Percentiles rank a stretch among this genome's conserved stretches.
These are phyloP conservation scores for Anolis sagrei DNA, from an alignment of 2,113 vertebrate species.

Conservation along the genomic window DNA sequence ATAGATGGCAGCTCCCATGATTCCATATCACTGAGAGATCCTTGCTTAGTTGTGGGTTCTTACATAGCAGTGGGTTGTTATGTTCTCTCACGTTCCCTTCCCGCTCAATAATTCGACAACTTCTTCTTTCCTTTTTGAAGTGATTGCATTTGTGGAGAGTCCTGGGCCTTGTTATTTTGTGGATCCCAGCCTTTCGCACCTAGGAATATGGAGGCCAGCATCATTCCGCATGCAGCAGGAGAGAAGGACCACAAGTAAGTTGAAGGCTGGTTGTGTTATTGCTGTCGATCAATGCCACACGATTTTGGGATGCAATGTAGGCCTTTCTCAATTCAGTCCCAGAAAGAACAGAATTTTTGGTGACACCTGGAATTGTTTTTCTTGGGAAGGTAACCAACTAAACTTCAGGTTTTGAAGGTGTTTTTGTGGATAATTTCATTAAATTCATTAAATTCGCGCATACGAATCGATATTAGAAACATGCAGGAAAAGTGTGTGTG, in stretches of 20 bases:
- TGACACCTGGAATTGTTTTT: neutral
- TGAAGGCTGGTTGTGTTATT: neutral
- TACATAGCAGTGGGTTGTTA: no score
- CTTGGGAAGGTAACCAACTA: neutral
- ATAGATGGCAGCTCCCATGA: no score
- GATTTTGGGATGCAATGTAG: neutral
- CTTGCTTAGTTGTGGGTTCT: no score
- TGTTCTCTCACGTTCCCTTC: no score
- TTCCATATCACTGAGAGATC: no score
- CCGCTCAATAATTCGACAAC: no score
- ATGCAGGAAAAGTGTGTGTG: no score
- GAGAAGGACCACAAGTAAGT: conserved; percentile 23
- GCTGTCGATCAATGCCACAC: no score
- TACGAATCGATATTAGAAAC: no score
- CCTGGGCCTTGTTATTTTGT: conserved; percentile 31
- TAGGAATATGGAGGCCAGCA: conserved; percentile 11
- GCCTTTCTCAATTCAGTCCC: neutral
- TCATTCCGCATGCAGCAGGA: conserved; percentile 12
- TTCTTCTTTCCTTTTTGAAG: conserved; percentile 4
- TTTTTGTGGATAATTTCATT: no score
- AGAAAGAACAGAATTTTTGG: neutral
- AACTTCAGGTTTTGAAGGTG: no score
- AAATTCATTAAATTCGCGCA: no score
- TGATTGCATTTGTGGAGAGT: neutral
- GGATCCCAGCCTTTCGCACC: conserved; percentile 22